Evolutionary conservation across 2,888 invertebrate species (phyloP).

Genomic region (Ochropleura leucogaster): DNA sequence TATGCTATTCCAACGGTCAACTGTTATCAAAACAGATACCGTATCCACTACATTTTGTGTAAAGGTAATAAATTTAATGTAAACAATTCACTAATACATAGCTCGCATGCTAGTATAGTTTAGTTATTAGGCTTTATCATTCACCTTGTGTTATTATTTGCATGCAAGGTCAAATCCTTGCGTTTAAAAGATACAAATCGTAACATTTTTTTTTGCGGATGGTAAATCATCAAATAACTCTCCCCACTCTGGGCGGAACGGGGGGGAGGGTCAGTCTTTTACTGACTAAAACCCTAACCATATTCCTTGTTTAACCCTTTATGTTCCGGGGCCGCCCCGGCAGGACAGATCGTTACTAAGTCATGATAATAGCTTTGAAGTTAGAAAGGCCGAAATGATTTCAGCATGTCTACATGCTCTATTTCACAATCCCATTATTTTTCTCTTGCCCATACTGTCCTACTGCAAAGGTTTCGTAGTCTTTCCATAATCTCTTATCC

Average conservation of each 20-base stretch:
- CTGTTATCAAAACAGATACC: slow-evolving; percentile 74
- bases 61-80: slow-evolving; percentile 39
- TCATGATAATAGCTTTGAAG: background rate
- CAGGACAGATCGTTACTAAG: background rate
- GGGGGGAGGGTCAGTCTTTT: too few relatives aligned
- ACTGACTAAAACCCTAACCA: too few relatives aligned
- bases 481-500: too few relatives aligned
- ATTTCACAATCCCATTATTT: background rate
- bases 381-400: background rate
- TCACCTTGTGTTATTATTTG: slow-evolving; percentile 41
- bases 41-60: slow-evolving; percentile 66
- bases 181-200: slow-evolving; percentile 6
- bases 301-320: too few relatives aligned
- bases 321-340: too few relatives aligned
- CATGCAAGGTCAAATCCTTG: slow-evolving; percentile 52
- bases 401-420: background rate
- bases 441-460: too few relatives aligned
- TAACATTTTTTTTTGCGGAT: background rate
- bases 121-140: slow-evolving; percentile 46
- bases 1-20: slow-evolving; percentile 69
- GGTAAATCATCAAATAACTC: too few relatives aligned
- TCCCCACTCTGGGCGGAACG: too few relatives aligned
- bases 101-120: slow-evolving; percentile 41
- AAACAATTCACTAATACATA: slow-evolving; percentile 54
- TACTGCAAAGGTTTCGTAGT: too few relatives aligned